Base-by-base conservation (phyloP, 1,140 invertebrate genomes). In the Zaprionus davidi region DNA sequence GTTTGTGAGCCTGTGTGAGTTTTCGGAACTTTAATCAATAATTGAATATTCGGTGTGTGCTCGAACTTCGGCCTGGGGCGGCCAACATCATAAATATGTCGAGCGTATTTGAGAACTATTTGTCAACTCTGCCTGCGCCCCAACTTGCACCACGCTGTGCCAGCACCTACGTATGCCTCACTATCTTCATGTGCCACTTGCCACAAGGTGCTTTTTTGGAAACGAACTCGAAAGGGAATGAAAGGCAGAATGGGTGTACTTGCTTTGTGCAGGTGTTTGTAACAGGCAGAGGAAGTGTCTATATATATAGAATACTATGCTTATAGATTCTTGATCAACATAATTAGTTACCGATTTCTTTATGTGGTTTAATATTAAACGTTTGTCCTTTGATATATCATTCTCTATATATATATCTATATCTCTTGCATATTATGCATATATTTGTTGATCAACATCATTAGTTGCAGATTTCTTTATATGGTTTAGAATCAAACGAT, bases 11-110 rank as follows among this genome's bases (percentile, higher is more conserved):
- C 46, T 46, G 5, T 60, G 12, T 60, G 57, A 74, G 65, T 69
- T 74, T 57, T 62, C n/a, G 53, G n/a, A 70, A 74, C 66, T 74
- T 69, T 57, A 74, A 74, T 70, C 66, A 74, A 70, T 70, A 74
- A 70, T 74, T 73, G 26, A 74, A 63, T 53, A 55, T 64, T 6
- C 26, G 59, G 41, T 24, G 59, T 38, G 46, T 34, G 66, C 57
- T 31, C 31, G 38, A 76, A 76, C 34, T 71, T 71, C 44, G 49
- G 68, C 81, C 77, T 56, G 62, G 34, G 62, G 34, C 22, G 72
- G 65, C 71, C 68, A 60, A 85, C 78, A 85, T 81, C 81, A 84
- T 84, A 84, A 84, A 84, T 85, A 78, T 84, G 78, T 77, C 78
- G 73, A 74, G 62, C 81, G 64, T 66, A 84, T 84, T 83, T 80